Evolutionary conservation across 2,113 vertebrate species (phyloP).

Genomic region (Brachirus orientalis): DNA sequence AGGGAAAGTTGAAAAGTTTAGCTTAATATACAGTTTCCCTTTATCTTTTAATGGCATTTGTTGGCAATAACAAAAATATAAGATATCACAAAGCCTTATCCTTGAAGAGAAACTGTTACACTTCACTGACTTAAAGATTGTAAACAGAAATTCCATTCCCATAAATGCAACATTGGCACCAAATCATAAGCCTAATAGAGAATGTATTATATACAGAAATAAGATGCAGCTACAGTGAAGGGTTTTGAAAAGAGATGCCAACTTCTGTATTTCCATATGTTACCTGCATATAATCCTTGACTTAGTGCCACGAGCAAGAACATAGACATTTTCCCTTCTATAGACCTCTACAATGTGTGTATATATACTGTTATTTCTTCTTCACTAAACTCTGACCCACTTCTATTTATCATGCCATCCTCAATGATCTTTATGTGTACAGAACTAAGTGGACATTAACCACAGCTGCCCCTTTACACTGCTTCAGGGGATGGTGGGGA

Average conservation of each 20-base stretch:
- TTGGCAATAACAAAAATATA: constrained; percentile 47
- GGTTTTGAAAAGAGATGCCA: constrained; percentile 4
- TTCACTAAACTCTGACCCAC: constrained; percentile 46
- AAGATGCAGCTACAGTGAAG: constrained; percentile 29
- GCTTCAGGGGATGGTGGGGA: constrained; percentile 34
- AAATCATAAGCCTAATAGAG: constrained; percentile 34
- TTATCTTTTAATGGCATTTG: constrained; percentile 23
- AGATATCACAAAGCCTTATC: constrained; percentile 17
- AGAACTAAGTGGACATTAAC: constrained; percentile 57
- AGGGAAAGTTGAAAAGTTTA: not conserved
- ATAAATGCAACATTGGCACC: constrained; percentile 20
- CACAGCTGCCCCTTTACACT: constrained; percentile 15
- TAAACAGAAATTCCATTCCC: constrained; percentile 52
- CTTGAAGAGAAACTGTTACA: constrained; percentile 31
- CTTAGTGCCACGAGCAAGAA: constrained; percentile 12
- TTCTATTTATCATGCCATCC: constrained; percentile 43
- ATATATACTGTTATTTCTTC: constrained; percentile 9
- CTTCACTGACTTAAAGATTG: constrained; percentile 47
- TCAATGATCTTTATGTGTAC: constrained; percentile 37
- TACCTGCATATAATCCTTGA: constrained; percentile 25
- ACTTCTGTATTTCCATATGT: constrained; percentile 40
- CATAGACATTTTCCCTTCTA: not conserved
- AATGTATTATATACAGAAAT: constrained; percentile 11
- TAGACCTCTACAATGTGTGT: not conserved
- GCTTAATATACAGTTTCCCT: constrained; percentile 6